Evolutionary conservation across 2,113 vertebrate genomes (phyloP).

Genomic region (Urocitellus parryii): DNA sequence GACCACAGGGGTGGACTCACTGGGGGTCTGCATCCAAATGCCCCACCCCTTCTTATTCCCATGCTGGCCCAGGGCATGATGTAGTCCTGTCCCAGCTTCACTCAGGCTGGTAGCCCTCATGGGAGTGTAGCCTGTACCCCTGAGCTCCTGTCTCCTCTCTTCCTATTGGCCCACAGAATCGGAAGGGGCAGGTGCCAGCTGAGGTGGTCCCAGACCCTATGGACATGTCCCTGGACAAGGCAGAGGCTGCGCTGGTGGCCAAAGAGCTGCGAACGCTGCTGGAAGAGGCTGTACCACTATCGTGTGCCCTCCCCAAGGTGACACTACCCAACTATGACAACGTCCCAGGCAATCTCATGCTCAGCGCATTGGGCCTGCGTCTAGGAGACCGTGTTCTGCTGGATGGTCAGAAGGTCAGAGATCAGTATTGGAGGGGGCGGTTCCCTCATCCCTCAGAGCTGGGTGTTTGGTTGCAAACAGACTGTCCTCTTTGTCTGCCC

Average conservation of each 20-base stretch:
- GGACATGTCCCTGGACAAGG: slow-evolving; percentile 96
- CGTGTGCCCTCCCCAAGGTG: slow-evolving; percentile 93
- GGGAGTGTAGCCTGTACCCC: neutral
- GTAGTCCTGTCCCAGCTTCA: neutral
- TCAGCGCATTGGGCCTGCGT: slow-evolving; percentile 92
- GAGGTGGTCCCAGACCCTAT: slow-evolving; percentile 96
- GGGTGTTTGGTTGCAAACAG: neutral
- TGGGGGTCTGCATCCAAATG: neutral
- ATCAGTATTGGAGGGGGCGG: neutral
- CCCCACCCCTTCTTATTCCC: neutral
- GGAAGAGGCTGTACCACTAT: slow-evolving; percentile 93
- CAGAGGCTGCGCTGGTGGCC: slow-evolving; percentile 94
- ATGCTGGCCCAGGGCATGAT: neutral
- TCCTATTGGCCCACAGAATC: slow-evolving; percentile 87
- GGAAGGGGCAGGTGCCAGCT: slow-evolving; percentile 92
- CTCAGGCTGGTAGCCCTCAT: neutral
- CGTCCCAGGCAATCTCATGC: slow-evolving; percentile 95
- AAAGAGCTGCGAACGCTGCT: slow-evolving; percentile 94
- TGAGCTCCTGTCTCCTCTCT: neutral
- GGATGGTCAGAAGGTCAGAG: slow-evolving; percentile 93
- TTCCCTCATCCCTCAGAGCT: neutral
- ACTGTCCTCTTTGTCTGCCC: neutral
- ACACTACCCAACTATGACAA: slow-evolving; percentile 96
- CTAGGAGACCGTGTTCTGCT: slow-evolving; percentile 92
- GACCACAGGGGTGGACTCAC: neutral